phyloP scores from a whole-genome alignment of 2,888 invertebrate species.

The Cenopis cana region DNA sequence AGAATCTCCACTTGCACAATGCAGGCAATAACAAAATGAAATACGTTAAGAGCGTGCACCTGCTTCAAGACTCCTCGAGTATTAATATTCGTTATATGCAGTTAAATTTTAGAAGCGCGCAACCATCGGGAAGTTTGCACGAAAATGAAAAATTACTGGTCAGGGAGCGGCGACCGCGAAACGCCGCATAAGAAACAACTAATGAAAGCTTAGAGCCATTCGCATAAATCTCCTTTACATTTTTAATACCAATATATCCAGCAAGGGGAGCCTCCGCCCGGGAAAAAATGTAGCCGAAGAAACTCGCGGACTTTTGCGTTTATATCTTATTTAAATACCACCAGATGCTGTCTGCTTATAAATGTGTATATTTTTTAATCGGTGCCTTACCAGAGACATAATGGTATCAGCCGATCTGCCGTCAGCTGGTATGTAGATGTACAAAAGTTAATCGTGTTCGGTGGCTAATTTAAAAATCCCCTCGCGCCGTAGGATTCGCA shows the following conservation, averaged over 20 bases:
- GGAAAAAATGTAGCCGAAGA: slow-evolving; percentile 70
- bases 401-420: slow-evolving; percentile 83
- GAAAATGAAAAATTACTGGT: slow-evolving; percentile 85
- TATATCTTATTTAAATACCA: slow-evolving; percentile 84
- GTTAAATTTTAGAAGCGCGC: slow-evolving; percentile 76
- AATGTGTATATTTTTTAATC: slow-evolving; percentile 82
- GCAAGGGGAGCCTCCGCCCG: slow-evolving; percentile 75
- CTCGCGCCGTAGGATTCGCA: slow-evolving; percentile 62
- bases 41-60: slow-evolving; percentile 81
- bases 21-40: slow-evolving; percentile 73
- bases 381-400: slow-evolving; percentile 83
- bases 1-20: slow-evolving; percentile 69
- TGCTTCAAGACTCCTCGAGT: slow-evolving; percentile 66
- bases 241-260: slow-evolving; percentile 85
- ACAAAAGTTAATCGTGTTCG: slow-evolving; percentile 75
- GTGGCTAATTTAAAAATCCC: slow-evolving; percentile 81
- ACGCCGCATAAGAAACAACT: slow-evolving; percentile 82
- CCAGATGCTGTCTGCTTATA: slow-evolving; percentile 82
- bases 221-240: slow-evolving; percentile 85
- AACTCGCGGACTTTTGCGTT: slow-evolving; percentile 78
- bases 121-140: slow-evolving; percentile 79
- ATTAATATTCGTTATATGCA: slow-evolving; percentile 85
- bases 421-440: slow-evolving; percentile 83
- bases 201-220: slow-evolving; percentile 85
- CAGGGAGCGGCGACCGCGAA: slow-evolving; percentile 83